These are phyloP conservation scores for Orthonyx spaldingii DNA, from an alignment of 2,113 vertebrate species.

Conservation along the genomic window DNA sequence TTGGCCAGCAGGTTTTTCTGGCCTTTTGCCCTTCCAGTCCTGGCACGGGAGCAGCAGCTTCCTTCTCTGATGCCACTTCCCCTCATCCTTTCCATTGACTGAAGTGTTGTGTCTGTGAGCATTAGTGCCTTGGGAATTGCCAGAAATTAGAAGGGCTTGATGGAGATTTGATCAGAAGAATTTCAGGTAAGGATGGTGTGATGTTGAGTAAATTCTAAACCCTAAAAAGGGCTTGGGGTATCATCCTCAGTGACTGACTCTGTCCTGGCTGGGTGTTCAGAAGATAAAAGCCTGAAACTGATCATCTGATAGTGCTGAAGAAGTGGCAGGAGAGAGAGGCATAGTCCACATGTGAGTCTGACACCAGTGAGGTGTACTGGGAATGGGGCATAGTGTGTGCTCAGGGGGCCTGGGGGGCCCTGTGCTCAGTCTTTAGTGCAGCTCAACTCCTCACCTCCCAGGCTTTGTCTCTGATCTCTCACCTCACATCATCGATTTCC, in stretches of 20 bases:
- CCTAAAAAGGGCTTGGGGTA: neutral
- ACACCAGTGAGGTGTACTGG: neutral
- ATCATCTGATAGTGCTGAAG: neutral
- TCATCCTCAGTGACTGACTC: neutral
- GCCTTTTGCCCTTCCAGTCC: neutral
- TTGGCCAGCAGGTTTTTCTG: neutral
- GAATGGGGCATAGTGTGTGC: neutral
- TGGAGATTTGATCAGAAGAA: neutral
- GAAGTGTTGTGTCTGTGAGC: neutral
- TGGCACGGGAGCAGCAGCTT: neutral
- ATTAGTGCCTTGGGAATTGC: neutral
- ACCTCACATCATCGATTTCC: neutral
- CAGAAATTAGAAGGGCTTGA: neutral
- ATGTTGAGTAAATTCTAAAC: neutral
- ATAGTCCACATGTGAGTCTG: neutral
- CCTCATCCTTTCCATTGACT: neutral
- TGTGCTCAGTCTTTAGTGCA: neutral
- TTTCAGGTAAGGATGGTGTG: neutral
- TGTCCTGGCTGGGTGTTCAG: neutral
- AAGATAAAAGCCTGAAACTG: neutral
- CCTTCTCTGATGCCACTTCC: neutral
- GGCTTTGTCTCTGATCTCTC: neutral
- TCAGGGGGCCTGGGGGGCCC: neutral
- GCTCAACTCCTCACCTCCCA: neutral
- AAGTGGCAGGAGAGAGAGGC: neutral